These are phyloP conservation scores for Salvator merianae DNA, from an alignment of 2,113 vertebrate species.

Conservation along the genomic window DNA sequence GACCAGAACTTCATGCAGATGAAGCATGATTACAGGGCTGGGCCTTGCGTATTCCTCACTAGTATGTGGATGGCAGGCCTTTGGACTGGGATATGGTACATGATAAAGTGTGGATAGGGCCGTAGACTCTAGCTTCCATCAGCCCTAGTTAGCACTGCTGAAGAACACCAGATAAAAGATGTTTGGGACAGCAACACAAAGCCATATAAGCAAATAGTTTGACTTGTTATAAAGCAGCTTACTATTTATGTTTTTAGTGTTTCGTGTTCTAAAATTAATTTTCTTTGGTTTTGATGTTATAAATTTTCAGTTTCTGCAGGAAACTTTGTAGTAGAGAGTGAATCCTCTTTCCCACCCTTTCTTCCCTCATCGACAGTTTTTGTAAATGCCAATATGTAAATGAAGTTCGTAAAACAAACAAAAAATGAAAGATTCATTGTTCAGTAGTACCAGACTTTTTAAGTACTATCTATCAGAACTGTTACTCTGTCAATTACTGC, in stretches of 20 bases:
- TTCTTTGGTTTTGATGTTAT: not conserved
- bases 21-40: too few relatives aligned
- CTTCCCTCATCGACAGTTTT: constrained; percentile 28
- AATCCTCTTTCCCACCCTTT: constrained; percentile 22
- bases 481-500: constrained; percentile 37
- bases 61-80: too few relatives aligned
- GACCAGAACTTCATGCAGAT: too few relatives aligned
- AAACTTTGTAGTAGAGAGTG: constrained; percentile 15
- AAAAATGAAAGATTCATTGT: constrained; percentile 9
- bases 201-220: not conserved
- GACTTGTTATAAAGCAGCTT: not conserved
- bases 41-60: too few relatives aligned
- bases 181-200: not conserved
- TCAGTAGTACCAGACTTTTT: not conserved
- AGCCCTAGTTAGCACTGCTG: not conserved
- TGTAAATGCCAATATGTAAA: constrained; percentile 35
- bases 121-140: too few relatives aligned
- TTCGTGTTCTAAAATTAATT: not conserved
- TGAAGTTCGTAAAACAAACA: constrained; percentile 28
- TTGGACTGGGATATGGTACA: too few relatives aligned
- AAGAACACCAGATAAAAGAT: too few relatives aligned
- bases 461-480: constrained; percentile 30
- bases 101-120: too few relatives aligned
- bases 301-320: not conserved
- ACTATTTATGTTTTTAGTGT: not conserved